Percentiles rank a stretch among this genome's conserved stretches.
phyloP scores from a whole-genome alignment of 2,888 invertebrate genomes.

The Tenthredo distinguenda region DNA sequence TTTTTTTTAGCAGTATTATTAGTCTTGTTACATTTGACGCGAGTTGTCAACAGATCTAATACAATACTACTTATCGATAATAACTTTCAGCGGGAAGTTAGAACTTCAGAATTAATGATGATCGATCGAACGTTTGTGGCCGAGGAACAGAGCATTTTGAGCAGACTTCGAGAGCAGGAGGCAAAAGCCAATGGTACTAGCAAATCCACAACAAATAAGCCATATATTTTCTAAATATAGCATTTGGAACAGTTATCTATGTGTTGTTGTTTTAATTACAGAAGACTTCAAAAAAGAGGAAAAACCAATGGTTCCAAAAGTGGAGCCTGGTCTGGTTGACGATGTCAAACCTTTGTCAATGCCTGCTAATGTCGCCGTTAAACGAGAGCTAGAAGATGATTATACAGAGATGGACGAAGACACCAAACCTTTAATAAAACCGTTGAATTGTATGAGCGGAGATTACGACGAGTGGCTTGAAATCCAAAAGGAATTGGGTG shows the following conservation, averaged over 20 bases:
- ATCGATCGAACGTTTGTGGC: constrained; percentile 87
- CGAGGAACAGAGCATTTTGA: constrained; percentile 85
- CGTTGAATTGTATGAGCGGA: constrained; percentile 72
- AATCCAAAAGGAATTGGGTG: constrained; percentile 83
- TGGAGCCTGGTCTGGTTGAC: constrained; percentile 72
- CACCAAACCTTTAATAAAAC: constrained; percentile 70
- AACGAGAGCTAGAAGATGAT: constrained; percentile 74
- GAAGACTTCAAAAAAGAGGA: constrained; percentile 75
- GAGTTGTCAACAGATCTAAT: not conserved
- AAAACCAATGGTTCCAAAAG: constrained; percentile 73
- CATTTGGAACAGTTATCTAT: not conserved
- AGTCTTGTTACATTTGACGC: not conserved
- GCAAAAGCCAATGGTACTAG: constrained; percentile 73
- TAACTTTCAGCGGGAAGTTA: constrained; percentile 82
- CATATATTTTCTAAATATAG: not conserved
- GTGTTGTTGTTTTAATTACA: constrained; percentile 57
- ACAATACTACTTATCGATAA: constrained; percentile 24
- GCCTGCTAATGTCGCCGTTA: constrained; percentile 71
- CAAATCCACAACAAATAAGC: not conserved
- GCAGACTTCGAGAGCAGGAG: constrained; percentile 81
- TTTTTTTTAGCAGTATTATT: constrained; percentile 2
- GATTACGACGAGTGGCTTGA: constrained; percentile 86
- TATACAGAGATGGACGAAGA: constrained; percentile 71
- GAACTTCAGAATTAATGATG: constrained; percentile 89
- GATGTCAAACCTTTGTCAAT: constrained; percentile 63